A percentile compares a stretch with the other conserved stretches of the same genome.
phyloP scores from a whole-genome alignment of 2,888 invertebrate genomes.

The Drosophila dives region DNA sequence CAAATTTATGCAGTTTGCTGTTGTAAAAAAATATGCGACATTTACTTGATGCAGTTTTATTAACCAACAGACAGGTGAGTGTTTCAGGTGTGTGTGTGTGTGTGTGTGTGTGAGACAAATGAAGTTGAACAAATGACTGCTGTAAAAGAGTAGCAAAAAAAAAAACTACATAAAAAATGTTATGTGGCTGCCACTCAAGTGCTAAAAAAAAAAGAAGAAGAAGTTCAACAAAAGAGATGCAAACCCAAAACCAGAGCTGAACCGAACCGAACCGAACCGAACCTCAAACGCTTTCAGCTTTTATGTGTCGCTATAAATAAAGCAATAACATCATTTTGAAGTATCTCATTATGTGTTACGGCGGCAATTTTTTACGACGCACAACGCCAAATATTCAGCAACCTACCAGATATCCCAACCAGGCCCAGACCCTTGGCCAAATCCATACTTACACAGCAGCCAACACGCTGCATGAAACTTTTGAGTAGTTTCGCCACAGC shows the following conservation, averaged over 20 bases:
- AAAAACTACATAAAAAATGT: constrained; percentile 65
- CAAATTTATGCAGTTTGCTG: constrained; percentile 34
- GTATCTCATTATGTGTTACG: constrained; percentile 79
- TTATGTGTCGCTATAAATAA: constrained; percentile 75
- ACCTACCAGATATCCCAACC: neutral
- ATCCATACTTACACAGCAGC: constrained; percentile 2
- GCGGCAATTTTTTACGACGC: constrained; percentile 72
- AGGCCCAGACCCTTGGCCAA: neutral
- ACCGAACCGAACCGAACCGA: constrained; percentile 30
- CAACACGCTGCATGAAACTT: constrained; percentile 34
- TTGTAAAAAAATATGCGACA: constrained; percentile 38
- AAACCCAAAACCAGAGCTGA: constrained; percentile 5
- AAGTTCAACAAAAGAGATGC: constrained; percentile 6
- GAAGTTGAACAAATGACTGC: constrained; percentile 39
- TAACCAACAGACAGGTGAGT: constrained; percentile 4
- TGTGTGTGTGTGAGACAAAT: constrained; percentile 13
- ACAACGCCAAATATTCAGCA: constrained; percentile 17
- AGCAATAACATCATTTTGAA: constrained; percentile 81
- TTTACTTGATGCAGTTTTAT: constrained; percentile 41
- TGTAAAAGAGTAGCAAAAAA: constrained; percentile 55
- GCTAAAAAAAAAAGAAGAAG: constrained; percentile 26
- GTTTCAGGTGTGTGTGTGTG: constrained; percentile 1
- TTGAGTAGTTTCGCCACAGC: constrained; percentile 62
- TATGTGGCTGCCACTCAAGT: constrained; percentile 27
- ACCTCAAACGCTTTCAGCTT: constrained; percentile 43